Percentiles rank a stretch among this genome's conserved stretches.
Evolutionary conservation across 2,113 vertebrate species (phyloP).

Genomic region (Maccullochella peelii): DNA sequence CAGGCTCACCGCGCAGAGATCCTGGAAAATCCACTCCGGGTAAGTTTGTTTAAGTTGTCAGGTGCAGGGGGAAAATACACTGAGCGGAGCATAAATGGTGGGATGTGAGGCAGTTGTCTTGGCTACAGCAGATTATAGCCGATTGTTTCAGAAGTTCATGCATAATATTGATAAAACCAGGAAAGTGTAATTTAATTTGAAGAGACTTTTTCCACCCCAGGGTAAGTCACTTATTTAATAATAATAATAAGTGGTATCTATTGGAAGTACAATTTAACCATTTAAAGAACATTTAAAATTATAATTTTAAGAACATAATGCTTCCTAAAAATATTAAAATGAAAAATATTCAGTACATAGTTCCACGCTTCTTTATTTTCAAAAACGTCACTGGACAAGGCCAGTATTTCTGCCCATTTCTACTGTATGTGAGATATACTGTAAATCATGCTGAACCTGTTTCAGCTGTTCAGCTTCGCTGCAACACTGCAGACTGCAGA

Average conservation of each 20-base stretch:
- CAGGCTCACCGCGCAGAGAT: slow-evolving; percentile 50
- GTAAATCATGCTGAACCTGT: slow-evolving; percentile 24
- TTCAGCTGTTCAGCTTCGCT: slow-evolving; percentile 8
- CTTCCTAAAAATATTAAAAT: background rate
- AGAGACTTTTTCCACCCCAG: background rate
- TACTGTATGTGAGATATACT: background rate
- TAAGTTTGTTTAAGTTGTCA: slow-evolving; percentile 23
- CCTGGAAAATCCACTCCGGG: slow-evolving; percentile 74
- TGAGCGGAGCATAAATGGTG: background rate
- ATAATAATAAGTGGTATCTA: background rate
- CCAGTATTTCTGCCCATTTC: too few relatives aligned
- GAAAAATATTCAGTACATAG: background rate
- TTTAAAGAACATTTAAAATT: background rate
- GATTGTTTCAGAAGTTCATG: background rate
- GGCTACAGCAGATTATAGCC: background rate
- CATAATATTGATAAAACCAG: background rate
- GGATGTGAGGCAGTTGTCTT: background rate
- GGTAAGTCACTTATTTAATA: background rate
- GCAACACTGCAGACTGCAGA: background rate
- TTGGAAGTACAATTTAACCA: background rate
- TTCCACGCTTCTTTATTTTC: background rate
- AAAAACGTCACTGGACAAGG: background rate
- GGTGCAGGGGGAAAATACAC: too few relatives aligned
- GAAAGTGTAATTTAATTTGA: background rate
- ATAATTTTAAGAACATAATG: background rate